phyloP scores from a whole-genome alignment of 2,888 invertebrate genomes.

The Nomada lathburiana region DNA sequence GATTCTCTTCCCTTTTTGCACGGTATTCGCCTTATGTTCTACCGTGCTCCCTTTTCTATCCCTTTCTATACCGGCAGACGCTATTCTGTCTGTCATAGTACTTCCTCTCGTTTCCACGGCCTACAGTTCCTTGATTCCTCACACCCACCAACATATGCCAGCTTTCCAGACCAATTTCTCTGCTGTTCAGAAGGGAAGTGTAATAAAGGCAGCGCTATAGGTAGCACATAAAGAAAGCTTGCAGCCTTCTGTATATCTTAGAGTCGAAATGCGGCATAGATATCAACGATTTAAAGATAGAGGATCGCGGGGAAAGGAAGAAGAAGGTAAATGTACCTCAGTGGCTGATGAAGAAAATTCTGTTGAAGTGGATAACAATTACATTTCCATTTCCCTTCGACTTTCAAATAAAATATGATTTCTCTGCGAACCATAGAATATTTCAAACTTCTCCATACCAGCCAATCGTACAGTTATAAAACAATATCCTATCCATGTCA shows the following conservation, averaged over 20 bases:
- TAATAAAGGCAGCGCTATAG: constrained; percentile 3
- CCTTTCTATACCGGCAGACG: constrained; percentile 1
- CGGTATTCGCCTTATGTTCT: constrained; percentile 58
- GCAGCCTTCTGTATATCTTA: neutral
- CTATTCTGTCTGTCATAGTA: constrained; percentile 1
- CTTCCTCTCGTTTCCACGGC: constrained; percentile 15
- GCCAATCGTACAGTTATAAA: constrained; percentile 9
- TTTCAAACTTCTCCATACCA: neutral
- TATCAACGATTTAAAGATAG: too few relatives aligned
- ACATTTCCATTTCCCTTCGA: neutral
- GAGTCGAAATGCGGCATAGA: neutral
- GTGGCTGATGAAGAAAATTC: too few relatives aligned
- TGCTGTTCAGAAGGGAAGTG: constrained; percentile 8
- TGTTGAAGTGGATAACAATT: too few relatives aligned
- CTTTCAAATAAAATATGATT: neutral
- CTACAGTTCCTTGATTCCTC: constrained; percentile 37
- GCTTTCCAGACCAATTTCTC: constrained; percentile 46
- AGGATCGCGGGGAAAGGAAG: too few relatives aligned
- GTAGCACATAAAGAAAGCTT: neutral
- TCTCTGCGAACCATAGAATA: neutral
- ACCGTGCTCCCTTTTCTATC: constrained; percentile 33
- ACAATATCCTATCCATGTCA: constrained; percentile 47
- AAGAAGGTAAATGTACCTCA: too few relatives aligned
- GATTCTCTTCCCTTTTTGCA: constrained; percentile 63
- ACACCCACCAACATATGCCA: constrained; percentile 32